Percentiles rank a stretch among this genome's conserved stretches.
These are phyloP conservation scores for Cynopterus sphinx DNA, from an alignment of 2,797 vertebrate genomes.

Conservation along the genomic window DNA sequence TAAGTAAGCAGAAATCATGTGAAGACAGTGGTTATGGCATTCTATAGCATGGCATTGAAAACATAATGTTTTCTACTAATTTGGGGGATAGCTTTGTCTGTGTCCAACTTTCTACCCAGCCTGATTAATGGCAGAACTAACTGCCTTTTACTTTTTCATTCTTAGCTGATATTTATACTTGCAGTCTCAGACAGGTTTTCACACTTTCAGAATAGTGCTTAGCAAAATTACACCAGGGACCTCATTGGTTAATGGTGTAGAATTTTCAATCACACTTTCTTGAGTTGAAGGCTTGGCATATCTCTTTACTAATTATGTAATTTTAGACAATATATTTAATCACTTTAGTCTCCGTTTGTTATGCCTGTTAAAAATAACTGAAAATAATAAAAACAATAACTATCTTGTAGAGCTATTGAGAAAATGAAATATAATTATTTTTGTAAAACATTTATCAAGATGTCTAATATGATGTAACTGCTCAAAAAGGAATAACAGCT, in stretches of 20 bases:
- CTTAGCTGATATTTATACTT: not conserved
- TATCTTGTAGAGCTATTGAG: not conserved
- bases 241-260: not conserved
- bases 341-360: not conserved
- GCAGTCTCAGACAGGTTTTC: not conserved
- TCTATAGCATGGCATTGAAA: not conserved
- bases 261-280: not conserved
- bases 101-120: not conserved
- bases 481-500: not conserved
- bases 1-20: not conserved
- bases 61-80: not conserved
- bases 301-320: not conserved
- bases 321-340: not conserved
- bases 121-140: not conserved
- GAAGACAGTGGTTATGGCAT: not conserved
- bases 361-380: not conserved
- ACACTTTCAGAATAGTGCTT: not conserved
- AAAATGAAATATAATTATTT: slow-evolving; percentile 39
- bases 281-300: not conserved
- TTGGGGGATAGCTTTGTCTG: not conserved
- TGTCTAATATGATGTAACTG: not conserved
- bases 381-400: not conserved
- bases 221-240: not conserved
- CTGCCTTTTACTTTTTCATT: not conserved
- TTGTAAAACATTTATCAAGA: slow-evolving; percentile 4